These are phyloP conservation scores for Tamandua tetradactyla DNA, from an alignment of 2,797 vertebrate species.

Conservation along the genomic window DNA sequence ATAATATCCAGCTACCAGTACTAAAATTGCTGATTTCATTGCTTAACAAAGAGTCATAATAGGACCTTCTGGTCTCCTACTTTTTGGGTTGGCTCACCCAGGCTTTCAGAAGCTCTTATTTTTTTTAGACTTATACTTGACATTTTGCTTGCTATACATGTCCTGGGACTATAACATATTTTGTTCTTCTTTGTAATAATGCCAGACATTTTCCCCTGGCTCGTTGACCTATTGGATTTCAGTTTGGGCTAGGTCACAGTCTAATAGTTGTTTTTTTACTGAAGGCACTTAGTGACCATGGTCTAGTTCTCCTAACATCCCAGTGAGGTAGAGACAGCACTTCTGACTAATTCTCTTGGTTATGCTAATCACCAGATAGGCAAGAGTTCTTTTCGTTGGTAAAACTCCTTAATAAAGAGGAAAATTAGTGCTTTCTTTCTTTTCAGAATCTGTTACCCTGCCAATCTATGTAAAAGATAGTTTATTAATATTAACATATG, in stretches of 20 bases:
- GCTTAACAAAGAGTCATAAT: slow-evolving; percentile 13
- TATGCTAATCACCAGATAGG: neutral
- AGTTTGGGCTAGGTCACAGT: neutral
- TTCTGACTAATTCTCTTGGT: slow-evolving; percentile 20
- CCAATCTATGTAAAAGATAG: slow-evolving; percentile 11
- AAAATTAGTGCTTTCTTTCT: slow-evolving; percentile 11
- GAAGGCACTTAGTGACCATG: neutral
- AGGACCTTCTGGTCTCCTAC: neutral
- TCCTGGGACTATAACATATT: slow-evolving; percentile 26
- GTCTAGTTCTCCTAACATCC: neutral
- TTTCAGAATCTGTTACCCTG: neutral
- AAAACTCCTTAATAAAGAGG: neutral
- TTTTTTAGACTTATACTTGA: slow-evolving; percentile 63
- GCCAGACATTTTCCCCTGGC: neutral
- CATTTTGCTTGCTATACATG: slow-evolving; percentile 57
- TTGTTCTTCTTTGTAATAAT: slow-evolving; percentile 55
- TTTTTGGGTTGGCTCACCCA: neutral
- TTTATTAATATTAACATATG: neutral
- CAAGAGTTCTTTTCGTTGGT: neutral
- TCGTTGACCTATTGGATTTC: neutral
- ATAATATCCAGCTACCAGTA: neutral
- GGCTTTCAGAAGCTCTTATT: slow-evolving; percentile 45
- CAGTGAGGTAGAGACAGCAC: neutral
- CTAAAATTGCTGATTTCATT: neutral
- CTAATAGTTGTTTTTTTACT: slow-evolving; percentile 18